Evolutionary conservation across 2,888 invertebrate species (phyloP).

Genomic region (Orthosia cruda): DNA sequence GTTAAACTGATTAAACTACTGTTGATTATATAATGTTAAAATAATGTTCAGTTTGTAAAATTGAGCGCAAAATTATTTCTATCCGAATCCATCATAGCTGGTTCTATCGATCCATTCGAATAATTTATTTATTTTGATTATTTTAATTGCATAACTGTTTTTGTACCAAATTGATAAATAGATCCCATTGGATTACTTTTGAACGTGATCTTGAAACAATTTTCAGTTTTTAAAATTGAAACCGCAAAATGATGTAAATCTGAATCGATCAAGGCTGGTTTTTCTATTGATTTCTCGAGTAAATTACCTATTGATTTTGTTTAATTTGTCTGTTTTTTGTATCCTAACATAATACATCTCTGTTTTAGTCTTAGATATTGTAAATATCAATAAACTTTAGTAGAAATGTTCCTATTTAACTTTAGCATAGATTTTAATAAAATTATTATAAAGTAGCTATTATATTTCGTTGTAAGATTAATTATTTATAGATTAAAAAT

Average conservation of each 20-base stretch:
- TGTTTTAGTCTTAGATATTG: constrained; percentile 48
- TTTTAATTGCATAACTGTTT: not conserved
- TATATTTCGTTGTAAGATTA: constrained; percentile 73
- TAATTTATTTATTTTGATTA: not conserved
- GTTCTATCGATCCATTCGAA: not conserved
- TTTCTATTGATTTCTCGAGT: too few species aligned
- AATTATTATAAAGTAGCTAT: constrained; percentile 44
- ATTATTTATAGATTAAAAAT: constrained; percentile 82
- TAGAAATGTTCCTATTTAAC: constrained; percentile 80
- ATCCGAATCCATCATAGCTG: not conserved
- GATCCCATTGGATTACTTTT: too few species aligned
- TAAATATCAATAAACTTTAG: constrained; percentile 68
- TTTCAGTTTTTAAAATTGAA: too few species aligned
- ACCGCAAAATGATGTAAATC: too few species aligned
- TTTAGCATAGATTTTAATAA: constrained; percentile 40
- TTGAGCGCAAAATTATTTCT: not conserved
- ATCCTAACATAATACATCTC: not conserved
- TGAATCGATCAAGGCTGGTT: too few species aligned
- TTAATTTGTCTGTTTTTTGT: too few species aligned
- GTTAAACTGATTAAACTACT: not conserved
- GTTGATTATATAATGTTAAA: not conserved
- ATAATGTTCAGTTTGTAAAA: not conserved
- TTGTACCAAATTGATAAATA: not conserved
- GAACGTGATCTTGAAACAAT: too few species aligned
- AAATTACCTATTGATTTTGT: too few species aligned